Evolutionary conservation across 2,113 vertebrate species (phyloP).

Genomic region (Daphoenositta chrysoptera): DNA sequence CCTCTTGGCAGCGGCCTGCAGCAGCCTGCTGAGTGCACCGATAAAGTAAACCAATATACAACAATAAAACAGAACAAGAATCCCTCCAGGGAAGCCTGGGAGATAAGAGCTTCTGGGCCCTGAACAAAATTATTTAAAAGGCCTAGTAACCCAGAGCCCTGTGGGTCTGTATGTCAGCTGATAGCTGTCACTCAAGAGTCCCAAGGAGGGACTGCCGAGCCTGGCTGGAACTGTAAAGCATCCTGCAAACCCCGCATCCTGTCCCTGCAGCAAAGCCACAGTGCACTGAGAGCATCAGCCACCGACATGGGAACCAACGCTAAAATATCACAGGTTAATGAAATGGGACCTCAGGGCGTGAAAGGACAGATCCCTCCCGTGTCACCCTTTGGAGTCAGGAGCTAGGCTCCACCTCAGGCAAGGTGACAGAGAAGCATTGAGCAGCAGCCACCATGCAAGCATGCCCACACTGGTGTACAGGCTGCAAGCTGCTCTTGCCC

Average conservation of each 20-base stretch:
- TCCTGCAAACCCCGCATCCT: neutral
- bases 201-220: neutral
- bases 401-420: neutral
- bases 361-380: neutral
- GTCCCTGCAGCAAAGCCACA: neutral
- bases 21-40: neutral
- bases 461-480: neutral
- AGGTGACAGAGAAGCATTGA: neutral
- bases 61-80: neutral
- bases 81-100: neutral
- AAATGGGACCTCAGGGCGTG: neutral
- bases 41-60: neutral
- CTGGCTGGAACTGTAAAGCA: neutral
- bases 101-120: neutral
- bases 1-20: neutral
- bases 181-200: neutral
- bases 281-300: fast-evolving
- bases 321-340: fast-evolving
- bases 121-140: neutral
- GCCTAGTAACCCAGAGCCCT: neutral
- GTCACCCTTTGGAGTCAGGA: neutral
- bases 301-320: fast-evolving
- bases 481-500: neutral
- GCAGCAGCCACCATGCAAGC: neutral
- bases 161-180: neutral